Evolutionary conservation across 2,797 vertebrate genomes (phyloP).

Genomic region (Garrulus glandarius): DNA sequence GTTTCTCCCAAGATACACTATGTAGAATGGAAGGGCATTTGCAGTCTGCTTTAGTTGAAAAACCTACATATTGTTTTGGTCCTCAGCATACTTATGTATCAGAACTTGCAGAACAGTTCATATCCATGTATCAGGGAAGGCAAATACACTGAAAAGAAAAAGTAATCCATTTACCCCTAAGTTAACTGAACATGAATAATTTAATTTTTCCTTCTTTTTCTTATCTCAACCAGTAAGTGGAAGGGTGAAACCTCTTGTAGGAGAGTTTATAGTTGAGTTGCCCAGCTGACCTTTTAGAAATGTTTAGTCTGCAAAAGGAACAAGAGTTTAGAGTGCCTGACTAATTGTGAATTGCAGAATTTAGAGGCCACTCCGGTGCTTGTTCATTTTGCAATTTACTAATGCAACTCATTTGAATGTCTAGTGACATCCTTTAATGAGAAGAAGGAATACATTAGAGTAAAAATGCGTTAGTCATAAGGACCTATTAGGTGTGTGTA

Average conservation of each 20-base stretch:
- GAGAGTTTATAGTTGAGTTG: neutral
- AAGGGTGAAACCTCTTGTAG: neutral
- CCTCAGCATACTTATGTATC: neutral
- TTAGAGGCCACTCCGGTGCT: neutral
- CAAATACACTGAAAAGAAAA: neutral
- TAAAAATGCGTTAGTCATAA: neutral
- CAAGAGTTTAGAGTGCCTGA: neutral
- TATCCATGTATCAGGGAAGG: neutral
- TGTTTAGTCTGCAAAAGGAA: neutral
- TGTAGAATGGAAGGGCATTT: constrained; percentile 6
- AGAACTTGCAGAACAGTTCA: neutral
- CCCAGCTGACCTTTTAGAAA: neutral
- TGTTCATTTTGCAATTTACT: neutral
- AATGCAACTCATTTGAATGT: neutral
- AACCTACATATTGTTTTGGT: neutral
- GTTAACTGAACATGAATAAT: neutral
- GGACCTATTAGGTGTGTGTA: neutral
- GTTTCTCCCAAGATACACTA: neutral
- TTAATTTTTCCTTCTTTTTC: neutral
- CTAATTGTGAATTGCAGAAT: neutral
- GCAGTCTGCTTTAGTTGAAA: constrained; percentile 4
- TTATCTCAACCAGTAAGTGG: neutral
- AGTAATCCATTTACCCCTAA: neutral
- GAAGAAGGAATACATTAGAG: neutral
- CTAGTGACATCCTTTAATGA: neutral